Evolutionary conservation across 2,113 vertebrate genomes (phyloP), one percentile per base, ranked within the genome.

Genomic region (Mionectes macconnelli): DNA sequence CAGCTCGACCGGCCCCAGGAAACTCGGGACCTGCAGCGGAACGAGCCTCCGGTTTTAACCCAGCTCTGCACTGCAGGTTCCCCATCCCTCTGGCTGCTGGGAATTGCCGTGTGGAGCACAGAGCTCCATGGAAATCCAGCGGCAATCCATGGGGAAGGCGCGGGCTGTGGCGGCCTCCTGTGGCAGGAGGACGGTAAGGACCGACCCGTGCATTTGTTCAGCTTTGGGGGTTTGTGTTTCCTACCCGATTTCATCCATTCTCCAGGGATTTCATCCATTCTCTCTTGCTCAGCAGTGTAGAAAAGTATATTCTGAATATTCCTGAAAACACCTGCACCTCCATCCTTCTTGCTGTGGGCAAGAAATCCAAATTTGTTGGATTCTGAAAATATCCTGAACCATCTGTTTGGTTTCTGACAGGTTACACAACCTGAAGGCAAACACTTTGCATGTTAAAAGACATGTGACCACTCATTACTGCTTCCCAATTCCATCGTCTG

Each of bases 21-120:
- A 69, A 2, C 10, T 33, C 22, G 0, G 24, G 3, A 15, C 2
- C 1, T 8, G 39, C 15, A 25, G 2, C 8, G 1, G 39, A 19
- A 27, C 0, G 28, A 70, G 45, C 21, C 9, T 1, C 8, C 33
- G 0, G 17, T 12, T 4, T 3, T 0, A 12, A 1, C 0, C 4
- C 66, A 30, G 57, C 62, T 23, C 93, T 19, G 94, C 94, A 63
- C 2, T 75, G 95, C 95, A n/a, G 94, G 8, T 4, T 45, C 33
- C 87, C 57, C 24, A 4, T 19, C 6, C 4, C 60, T 57, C 55
- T 8, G 4, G 3, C 2, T 31, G 56, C 64, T 4, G n/a, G 5
- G 45, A 9, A 33, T 33, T 3, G 45, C 21, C 0, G 21, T 0
- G 40, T 0, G 28, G 22, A 35, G 2, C 10, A 4, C 4, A 18